Base-by-base conservation (phyloP, 2,113 vertebrate species). In the Balaeniceps rex region DNA sequence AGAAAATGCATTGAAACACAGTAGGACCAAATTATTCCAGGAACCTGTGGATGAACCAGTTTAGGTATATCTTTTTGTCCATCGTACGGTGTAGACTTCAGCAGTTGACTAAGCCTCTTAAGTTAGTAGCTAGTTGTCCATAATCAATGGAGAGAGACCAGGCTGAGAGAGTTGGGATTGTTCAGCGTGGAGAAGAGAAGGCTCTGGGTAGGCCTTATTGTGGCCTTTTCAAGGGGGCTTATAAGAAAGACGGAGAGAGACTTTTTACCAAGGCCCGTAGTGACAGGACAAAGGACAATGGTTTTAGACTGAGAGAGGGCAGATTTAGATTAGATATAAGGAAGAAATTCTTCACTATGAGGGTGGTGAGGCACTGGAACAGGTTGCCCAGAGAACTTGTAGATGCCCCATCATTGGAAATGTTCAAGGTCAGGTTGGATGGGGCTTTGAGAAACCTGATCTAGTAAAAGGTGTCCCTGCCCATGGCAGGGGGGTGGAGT, bases 401-500 rank as follows among this genome's bases (percentile, higher is more conserved):
- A 58, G 57, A 31, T 38, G 10, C 2, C 5, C 4, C 25, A 11
- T 42, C 10, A 24, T 4, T 78, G 23, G 28, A 74, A 83, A 74
- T 36, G 4, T 52, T 71, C 19, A 66, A 64, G n/a, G 12, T 12
- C 33, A 36, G 5, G 9, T 2, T 78, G 69, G 54, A 40, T 4
- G 5, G 9, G 5, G 2, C 6, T 85, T 74, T 55, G n/a, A 64
- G 26, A 24, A 77, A 33, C 2, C 8, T 54, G 10, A 11, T 58
- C 18, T 38, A 54, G 15, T 54, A 28, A n/a, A 78, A 65, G 14
- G 9, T 55, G 12, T 60, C 12, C 24, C 44, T 84, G 47, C 4
- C 13, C 10, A 3, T 54, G 10, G 22, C 12, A 72, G 19, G 10
- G 4, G 11, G 1, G 1, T 42, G 5, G 6, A 74, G 57, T 19